phyloP scores from a whole-genome alignment of 2,113 vertebrate genomes.

The Anseranas semipalmata region DNA sequence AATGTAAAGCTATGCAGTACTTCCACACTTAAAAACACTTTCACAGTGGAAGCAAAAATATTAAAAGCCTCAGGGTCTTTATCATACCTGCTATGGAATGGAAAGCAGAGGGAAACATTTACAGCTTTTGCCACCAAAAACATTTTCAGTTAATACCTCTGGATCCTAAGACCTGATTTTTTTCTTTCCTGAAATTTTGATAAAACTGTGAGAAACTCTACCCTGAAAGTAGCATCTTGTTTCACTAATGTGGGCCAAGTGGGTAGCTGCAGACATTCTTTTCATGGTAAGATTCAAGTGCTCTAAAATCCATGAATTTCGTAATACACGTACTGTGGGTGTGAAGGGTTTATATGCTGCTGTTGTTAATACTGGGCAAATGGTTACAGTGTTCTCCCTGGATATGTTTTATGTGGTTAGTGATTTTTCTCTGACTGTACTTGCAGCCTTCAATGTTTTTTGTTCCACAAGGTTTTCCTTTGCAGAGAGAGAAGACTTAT shows the following conservation, averaged over 20 bases:
- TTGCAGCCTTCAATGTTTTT: not conserved
- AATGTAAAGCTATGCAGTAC: not conserved
- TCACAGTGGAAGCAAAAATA: not conserved
- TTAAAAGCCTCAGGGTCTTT: not conserved
- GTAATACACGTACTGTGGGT: rapidly evolving
- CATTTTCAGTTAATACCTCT: not conserved
- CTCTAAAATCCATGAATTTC: not conserved
- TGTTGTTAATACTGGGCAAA: not conserved
- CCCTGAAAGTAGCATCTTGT: not conserved
- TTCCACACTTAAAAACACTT: not conserved
- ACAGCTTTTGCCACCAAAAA: not conserved
- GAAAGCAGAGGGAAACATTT: not conserved
- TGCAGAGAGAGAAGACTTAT: not conserved
- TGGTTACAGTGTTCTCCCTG: not conserved
- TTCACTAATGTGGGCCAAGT: not conserved
- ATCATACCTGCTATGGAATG: not conserved
- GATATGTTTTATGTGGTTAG: not conserved
- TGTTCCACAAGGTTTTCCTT: not conserved
- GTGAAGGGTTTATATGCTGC: not conserved
- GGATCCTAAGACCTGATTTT: not conserved
- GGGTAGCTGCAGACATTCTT: not conserved
- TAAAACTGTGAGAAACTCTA: not conserved
- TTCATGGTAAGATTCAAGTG: not conserved
- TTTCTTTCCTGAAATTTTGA: not conserved
- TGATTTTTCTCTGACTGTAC: not conserved